Evolutionary conservation across 1,140 invertebrate species (phyloP).

Genomic region (Arion vulgaris): DNA sequence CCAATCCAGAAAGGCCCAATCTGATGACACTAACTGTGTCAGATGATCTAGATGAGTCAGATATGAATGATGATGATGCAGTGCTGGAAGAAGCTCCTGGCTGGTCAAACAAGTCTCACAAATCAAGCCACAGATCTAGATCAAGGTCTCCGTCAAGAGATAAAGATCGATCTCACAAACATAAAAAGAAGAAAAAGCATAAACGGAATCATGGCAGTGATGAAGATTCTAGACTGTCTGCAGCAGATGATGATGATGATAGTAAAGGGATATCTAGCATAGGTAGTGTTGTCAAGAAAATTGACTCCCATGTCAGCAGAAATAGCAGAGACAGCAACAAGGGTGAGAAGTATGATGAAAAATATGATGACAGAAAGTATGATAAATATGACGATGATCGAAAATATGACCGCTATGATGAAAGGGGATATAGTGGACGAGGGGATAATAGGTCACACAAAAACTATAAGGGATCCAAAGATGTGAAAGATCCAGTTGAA

Average conservation of each 20-base stretch:
- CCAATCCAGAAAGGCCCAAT: conserved; percentile 50
- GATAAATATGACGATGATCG: conserved; percentile 33
- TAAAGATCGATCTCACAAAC: conserved; percentile 33
- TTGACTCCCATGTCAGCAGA: neutral
- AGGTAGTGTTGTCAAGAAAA: conserved; percentile 35
- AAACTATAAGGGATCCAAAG: conserved; percentile 4
- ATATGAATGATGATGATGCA: conserved; percentile 35
- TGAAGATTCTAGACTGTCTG: conserved; percentile 22
- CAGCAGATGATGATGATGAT: conserved; percentile 7
- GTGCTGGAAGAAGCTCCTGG: conserved; percentile 14
- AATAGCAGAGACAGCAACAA: conserved; percentile 34
- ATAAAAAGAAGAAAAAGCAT: conserved; percentile 41
- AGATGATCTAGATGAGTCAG: conserved; percentile 46
- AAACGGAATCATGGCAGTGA: conserved; percentile 29
- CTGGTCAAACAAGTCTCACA: conserved; percentile 30
- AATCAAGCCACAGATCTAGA: conserved; percentile 18
- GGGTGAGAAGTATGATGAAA: conserved; percentile 32
- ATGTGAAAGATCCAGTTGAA: conserved; percentile 27
- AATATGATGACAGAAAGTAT: neutral
- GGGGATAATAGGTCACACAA: conserved; percentile 28
- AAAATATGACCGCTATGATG: conserved; percentile 4
- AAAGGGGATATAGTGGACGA: neutral
- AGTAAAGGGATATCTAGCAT: neutral
- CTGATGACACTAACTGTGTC: conserved; percentile 47
- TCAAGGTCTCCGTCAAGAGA: conserved; percentile 34